A percentile compares a stretch with the other conserved stretches of the same genome.
Evolutionary conservation across 2,797 vertebrate species (phyloP).

Genomic region (Intellagama lesueurii): DNA sequence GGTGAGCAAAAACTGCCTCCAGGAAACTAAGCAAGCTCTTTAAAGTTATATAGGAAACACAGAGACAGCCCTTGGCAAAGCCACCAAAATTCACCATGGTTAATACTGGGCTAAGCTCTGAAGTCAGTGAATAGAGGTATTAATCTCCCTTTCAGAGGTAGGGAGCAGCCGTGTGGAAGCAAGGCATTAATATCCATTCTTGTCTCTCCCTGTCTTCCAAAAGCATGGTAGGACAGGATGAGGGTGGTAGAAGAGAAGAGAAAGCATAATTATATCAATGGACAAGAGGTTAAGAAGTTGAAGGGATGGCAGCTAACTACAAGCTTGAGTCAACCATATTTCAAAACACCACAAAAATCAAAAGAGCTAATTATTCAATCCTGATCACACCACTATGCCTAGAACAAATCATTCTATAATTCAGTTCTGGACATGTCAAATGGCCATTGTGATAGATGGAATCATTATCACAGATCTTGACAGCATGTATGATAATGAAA

Average conservation of each 20-base stretch:
- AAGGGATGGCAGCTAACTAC: background rate
- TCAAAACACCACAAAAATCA: constrained; percentile 53
- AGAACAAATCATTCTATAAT: constrained; percentile 43
- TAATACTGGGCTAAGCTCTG: background rate
- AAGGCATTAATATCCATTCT: background rate
- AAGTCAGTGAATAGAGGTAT: background rate
- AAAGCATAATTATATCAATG: background rate
- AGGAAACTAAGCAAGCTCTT: constrained; percentile 16
- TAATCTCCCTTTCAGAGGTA: background rate
- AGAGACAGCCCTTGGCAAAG: background rate
- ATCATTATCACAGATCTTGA: constrained; percentile 31
- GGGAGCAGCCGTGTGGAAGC: background rate
- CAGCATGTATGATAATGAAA: constrained; percentile 32
- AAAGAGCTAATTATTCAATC: background rate
- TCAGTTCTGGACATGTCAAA: constrained; percentile 43
- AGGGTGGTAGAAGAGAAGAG: background rate
- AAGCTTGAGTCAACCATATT: constrained; percentile 46
- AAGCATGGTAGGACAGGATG: background rate
- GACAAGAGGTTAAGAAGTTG: background rate
- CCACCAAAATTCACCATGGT: background rate
- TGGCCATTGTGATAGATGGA: constrained; percentile 19
- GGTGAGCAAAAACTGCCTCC: constrained; percentile 14
- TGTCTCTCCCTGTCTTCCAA: background rate
- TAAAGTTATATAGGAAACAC: constrained; percentile 10
- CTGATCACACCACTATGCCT: constrained; percentile 40